Conservation (phyloP, 2,113 vertebrate genomes). For the Fregetta grallaria region DNA sequence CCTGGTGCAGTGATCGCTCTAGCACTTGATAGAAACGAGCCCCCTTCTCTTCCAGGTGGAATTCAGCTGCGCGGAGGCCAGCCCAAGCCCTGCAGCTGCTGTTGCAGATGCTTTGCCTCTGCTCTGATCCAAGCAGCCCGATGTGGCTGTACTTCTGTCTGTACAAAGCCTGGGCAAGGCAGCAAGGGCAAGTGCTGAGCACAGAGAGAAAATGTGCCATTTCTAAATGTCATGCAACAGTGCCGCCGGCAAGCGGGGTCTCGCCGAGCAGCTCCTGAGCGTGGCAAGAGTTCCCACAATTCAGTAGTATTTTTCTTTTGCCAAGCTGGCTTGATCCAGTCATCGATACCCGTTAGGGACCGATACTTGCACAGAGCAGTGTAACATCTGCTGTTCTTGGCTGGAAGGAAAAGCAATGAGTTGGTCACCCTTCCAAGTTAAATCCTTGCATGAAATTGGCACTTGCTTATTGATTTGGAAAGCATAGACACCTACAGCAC, state of each 20-base stretch:
- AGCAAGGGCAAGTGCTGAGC: not conserved
- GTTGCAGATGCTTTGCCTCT: not conserved
- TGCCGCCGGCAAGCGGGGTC: not conserved
- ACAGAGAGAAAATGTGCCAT: not conserved
- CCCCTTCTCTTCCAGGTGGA: not conserved
- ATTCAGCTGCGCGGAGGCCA: not conserved
- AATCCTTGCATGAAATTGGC: not conserved
- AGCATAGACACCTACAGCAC: not conserved
- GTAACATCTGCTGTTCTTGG: conserved; percentile 9
- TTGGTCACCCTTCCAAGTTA: not conserved
- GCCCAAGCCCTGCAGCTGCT: not conserved
- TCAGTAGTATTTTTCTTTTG: not conserved
- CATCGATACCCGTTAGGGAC: not conserved
- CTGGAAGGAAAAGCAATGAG: not conserved
- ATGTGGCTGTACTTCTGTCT: not conserved
- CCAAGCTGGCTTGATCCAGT: not conserved
- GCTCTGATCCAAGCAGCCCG: not conserved
- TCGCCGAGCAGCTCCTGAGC: not conserved
- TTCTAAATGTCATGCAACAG: not conserved
- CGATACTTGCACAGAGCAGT: not conserved
- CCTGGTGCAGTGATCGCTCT: not conserved
- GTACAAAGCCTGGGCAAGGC: not conserved
- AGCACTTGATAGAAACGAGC: rapidly evolving
- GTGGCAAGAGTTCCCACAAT: not conserved
- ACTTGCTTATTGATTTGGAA: not conserved